Conservation (phyloP, 2,888 invertebrate species). For the Drosophila cognata region DNA sequence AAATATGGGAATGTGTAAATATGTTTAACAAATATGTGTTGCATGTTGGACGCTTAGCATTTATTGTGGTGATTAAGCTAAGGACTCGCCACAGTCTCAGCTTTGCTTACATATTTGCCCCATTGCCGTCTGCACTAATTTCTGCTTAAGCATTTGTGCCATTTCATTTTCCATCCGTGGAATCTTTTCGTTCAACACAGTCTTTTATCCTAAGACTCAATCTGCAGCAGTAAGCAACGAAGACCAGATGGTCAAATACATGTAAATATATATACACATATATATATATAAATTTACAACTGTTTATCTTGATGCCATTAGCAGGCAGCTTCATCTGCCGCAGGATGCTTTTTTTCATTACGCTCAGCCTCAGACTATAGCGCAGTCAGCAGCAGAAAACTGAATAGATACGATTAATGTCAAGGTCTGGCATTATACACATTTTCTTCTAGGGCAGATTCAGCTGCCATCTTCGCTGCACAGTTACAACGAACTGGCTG, state of each 20-base stretch:
- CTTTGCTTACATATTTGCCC: constrained; percentile 7
- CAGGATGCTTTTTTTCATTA: neutral
- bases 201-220: neutral
- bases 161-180: constrained; percentile 32
- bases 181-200: constrained; percentile 1
- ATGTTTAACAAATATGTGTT: constrained; percentile 30
- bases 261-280: neutral
- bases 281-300: neutral
- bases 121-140: constrained; percentile 16
- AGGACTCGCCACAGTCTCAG: constrained; percentile 12
- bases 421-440: neutral
- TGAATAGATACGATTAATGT: neutral
- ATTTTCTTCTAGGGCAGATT: neutral
- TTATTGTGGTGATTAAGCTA: constrained; percentile 19
- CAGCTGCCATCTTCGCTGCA: neutral
- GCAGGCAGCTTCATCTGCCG: neutral
- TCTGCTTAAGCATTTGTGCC: constrained; percentile 5
- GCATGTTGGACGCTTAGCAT: constrained; percentile 18
- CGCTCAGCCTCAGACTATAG: too few species aligned
- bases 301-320: neutral
- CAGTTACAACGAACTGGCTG: neutral
- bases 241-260: neutral
- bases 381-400: neutral
- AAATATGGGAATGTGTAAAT: constrained; percentile 11
- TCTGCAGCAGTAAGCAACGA: neutral